Percentiles rank a stretch among this genome's conserved stretches.
These are phyloP conservation scores for Agrotis clavis DNA, from an alignment of 2,888 invertebrate genomes.

Conservation along the genomic window DNA sequence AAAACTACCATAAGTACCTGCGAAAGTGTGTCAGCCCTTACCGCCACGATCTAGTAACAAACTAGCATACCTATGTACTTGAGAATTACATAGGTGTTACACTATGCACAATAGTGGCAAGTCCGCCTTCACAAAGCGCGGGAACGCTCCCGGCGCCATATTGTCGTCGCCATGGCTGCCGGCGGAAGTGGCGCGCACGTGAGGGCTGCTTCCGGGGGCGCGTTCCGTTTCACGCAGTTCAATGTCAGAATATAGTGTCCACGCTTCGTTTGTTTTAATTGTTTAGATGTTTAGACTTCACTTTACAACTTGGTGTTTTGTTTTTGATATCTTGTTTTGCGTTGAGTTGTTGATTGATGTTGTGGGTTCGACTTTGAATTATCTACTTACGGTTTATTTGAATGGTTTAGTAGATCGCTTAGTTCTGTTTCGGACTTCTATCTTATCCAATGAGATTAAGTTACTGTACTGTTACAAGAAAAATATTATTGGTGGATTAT, in stretches of 20 bases:
- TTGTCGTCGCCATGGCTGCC: slow-evolving; percentile 87
- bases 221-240: slow-evolving; percentile 89
- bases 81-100: slow-evolving; percentile 66
- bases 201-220: slow-evolving; percentile 86
- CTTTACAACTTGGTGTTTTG: slow-evolving; percentile 40
- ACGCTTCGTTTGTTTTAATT: slow-evolving; percentile 73
- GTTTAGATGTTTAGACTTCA: slow-evolving; percentile 60
- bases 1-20: not conserved
- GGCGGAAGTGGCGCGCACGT: slow-evolving; percentile 89
- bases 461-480: not conserved
- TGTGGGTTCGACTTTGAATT: not conserved
- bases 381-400: not conserved
- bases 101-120: slow-evolving; percentile 65
- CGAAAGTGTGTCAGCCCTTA: slow-evolving; percentile 31
- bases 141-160: slow-evolving; percentile 84
- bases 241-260: slow-evolving; percentile 84
- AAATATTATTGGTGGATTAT: not conserved
- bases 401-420: not conserved
- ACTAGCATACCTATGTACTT: slow-evolving; percentile 43
- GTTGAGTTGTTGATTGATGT: not conserved
- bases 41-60: slow-evolving; percentile 35
- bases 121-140: slow-evolving; percentile 79
- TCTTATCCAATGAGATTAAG: not conserved
- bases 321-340: slow-evolving; percentile 26
- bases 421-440: not conserved